Percentiles rank a stretch among this genome's conserved stretches.
Conservation (phyloP, 2,888 invertebrate species). For the Pseudococcus viburni region DNA sequence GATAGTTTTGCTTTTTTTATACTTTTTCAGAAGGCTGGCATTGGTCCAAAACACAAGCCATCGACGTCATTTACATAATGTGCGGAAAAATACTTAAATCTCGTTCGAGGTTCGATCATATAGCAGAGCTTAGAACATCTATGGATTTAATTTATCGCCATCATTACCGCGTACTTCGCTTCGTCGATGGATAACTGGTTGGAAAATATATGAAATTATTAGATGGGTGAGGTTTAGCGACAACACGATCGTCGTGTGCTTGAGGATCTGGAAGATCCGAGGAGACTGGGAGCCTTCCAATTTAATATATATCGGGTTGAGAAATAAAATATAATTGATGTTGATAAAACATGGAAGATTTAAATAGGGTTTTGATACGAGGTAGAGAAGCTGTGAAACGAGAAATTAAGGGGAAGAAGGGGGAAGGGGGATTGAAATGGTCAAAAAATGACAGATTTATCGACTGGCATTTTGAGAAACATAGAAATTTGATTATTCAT, state of each 20-base stretch:
- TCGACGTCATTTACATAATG: constrained; percentile 22
- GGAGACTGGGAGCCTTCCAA: no score
- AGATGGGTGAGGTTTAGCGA: neutral
- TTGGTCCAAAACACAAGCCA: constrained; percentile 23
- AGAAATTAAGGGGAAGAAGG: no score
- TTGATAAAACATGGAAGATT: no score
- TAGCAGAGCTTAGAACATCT: neutral
- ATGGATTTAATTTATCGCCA: constrained; percentile 22
- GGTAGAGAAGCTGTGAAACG: no score
- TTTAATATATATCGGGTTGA: no score
- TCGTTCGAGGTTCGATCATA: neutral
- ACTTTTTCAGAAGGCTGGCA: constrained; percentile 12
- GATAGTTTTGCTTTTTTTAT: neutral
- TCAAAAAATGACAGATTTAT: no score
- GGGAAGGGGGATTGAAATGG: no score
- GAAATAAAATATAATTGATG: no score
- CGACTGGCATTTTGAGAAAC: no score
- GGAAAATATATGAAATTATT: neutral
- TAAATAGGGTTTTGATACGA: no score
- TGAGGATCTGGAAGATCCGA: neutral
- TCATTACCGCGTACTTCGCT: neutral
- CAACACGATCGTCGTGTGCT: neutral
- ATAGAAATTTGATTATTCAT: no score
- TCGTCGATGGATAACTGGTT: constrained; percentile 2
- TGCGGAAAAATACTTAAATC: constrained; percentile 24